Conservation (phyloP, 1,140 invertebrate species). For the Drosophila simulans region DNA sequence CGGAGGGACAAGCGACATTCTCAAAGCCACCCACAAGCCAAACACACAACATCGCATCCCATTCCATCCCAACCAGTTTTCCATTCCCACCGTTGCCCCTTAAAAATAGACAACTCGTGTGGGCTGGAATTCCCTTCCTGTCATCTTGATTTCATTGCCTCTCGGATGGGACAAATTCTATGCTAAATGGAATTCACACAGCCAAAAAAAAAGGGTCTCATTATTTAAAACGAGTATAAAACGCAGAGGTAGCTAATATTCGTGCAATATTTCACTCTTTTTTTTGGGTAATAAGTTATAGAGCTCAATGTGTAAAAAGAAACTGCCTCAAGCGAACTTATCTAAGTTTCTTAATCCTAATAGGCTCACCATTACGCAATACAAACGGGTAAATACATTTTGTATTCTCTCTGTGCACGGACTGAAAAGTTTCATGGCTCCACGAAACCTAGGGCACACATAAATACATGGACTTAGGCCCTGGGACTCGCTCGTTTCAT, state of each 20-base stretch:
- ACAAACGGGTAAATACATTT: too few relatives aligned
- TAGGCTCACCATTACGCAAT: too few relatives aligned
- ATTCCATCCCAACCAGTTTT: too few relatives aligned
- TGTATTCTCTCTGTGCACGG: conserved; percentile 17
- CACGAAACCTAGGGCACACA: conserved; percentile 46
- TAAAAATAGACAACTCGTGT: conserved; percentile 60
- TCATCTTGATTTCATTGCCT: conserved; percentile 6
- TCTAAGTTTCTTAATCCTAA: too few relatives aligned
- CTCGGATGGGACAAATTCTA: conserved; percentile 22
- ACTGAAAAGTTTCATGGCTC: conserved; percentile 42
- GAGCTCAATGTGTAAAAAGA: too few relatives aligned
- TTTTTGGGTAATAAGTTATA: too few relatives aligned
- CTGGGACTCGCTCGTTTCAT: conserved; percentile 46
- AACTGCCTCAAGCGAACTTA: too few relatives aligned
- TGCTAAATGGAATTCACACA: conserved; percentile 49
- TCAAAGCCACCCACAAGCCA: conserved; percentile 19
- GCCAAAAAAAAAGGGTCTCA: background rate
- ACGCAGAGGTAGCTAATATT: too few relatives aligned
- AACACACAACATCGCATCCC: background rate
- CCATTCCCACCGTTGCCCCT: conserved; percentile 27
- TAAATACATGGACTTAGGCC: conserved; percentile 59
- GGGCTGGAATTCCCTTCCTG: conserved; percentile 11
- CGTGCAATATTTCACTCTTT: too few relatives aligned
- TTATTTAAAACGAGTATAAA: too few relatives aligned
- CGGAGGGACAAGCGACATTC: conserved; percentile 45